Evolutionary conservation across 2,113 vertebrate species (phyloP).

Genomic region (Trogon melanurus): DNA sequence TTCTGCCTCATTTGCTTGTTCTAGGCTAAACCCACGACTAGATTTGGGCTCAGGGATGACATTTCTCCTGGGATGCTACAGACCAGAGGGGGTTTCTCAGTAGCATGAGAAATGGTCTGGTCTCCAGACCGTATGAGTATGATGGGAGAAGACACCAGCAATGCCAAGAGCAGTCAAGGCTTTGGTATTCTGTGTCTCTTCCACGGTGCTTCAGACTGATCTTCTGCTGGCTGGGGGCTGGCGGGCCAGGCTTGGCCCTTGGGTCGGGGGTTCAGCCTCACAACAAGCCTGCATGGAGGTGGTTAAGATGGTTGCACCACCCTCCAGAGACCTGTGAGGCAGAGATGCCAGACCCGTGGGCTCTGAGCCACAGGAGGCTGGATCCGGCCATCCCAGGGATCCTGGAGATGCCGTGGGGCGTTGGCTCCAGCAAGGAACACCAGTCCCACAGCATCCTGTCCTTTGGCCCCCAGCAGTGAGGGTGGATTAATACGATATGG

Average conservation of each 20-base stretch:
- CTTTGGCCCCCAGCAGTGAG: not conserved
- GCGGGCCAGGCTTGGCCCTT: not conserved
- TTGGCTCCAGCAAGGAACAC: not conserved
- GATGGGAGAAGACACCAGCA: not conserved
- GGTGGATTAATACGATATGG: not conserved
- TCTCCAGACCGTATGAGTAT: not conserved
- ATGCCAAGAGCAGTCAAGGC: not conserved
- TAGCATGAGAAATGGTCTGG: not conserved
- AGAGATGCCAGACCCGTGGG: not conserved
- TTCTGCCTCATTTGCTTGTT: not conserved
- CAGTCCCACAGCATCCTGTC: not conserved
- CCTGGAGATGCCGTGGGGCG: not conserved
- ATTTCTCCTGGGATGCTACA: not conserved
- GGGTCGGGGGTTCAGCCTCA: not conserved
- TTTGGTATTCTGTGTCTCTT: not conserved
- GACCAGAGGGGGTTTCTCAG: not conserved
- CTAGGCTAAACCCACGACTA: not conserved
- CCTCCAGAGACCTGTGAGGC: not conserved
- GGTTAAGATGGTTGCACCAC: not conserved
- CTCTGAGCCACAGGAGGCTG: not conserved
- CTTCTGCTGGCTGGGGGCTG: not conserved
- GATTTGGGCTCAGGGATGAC: not conserved
- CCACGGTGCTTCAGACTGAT: not conserved
- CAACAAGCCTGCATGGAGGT: not conserved
- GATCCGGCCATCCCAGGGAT: not conserved